Base-by-base conservation (phyloP, 2,888 invertebrate species). In the Fragum whitleyi region DNA sequence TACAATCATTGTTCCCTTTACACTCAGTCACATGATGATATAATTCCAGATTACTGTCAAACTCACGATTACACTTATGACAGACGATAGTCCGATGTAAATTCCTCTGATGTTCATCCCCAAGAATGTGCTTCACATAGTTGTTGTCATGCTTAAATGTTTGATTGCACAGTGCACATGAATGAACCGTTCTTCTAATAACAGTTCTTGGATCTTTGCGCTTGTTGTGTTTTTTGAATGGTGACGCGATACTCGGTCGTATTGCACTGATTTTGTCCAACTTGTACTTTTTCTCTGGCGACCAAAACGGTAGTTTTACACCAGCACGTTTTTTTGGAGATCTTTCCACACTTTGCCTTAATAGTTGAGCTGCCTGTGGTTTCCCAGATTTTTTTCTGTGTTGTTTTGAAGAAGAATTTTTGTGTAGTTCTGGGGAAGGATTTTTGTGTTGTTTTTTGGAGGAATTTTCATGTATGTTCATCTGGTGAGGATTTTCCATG, bases 1-100 rank as follows among this genome's bases (percentile, higher is more conserved):
- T 51, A 16, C 19, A 51, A n/a, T 14, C n/a, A n/a, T n/a, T 26
- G 28, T 28, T 7, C 5, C 59, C 59, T 53, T 53, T 11, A 28
- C 59, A 59, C 28, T 28, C 11, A 14, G 29, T 61, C 3, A 61
- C 61, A 32, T 61, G 61, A 28, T 26, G 32, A n/a, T 9, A 61
- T 19, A 61, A 61, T 1, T 61, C 61, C 14, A 2, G 11, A n/a
- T 26, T 7, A 14, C 61, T 26, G 32, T 61, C 61, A 61, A 29
- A 61, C 29, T 61, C 23, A 26, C 3, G 2, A 21, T 23, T 23
- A 61, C 61, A 61, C 61, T 61, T 61, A 19, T 61, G 29, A 61
- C 61, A 61, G 6, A 32, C 32, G 14, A 57, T 57, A 23, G 6
- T n/a, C 5, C 32, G n/a, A n/a, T 61, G 7, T 19, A 32, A 2